Evolutionary conservation across 2,797 vertebrate genomes (phyloP).

Genomic region (Chloroceryle inda): DNA sequence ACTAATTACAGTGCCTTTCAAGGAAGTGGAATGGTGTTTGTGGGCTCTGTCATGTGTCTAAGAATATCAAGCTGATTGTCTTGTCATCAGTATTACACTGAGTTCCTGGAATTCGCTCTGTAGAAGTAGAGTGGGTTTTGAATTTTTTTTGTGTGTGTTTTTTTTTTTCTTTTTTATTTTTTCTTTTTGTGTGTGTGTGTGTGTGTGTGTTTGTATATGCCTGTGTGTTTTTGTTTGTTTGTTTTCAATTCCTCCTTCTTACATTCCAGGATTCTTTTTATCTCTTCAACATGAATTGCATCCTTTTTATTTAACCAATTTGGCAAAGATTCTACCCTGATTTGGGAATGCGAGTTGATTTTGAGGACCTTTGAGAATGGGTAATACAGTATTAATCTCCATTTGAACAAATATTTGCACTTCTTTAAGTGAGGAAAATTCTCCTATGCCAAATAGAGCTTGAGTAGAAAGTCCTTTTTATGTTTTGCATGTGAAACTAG

Average conservation of each 20-base stretch:
- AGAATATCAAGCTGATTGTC: background rate
- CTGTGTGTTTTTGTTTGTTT: background rate
- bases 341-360: background rate
- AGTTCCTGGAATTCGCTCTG: conserved; percentile 1
- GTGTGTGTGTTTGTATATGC: no score
- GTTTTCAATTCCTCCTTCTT: background rate
- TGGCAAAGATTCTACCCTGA: background rate
- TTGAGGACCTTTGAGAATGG: background rate
- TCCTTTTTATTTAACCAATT: background rate
- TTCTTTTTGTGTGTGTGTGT: no score
- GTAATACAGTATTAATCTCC: background rate
- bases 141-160: background rate
- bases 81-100: background rate
- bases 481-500: background rate
- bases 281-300: background rate
- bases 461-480: background rate
- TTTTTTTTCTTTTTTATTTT: background rate
- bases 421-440: background rate
- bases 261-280: conserved; percentile 10
- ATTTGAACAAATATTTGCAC: background rate
- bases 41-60: background rate
- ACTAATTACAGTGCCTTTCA: background rate
- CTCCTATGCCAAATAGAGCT: background rate
- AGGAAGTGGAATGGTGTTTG: conserved; percentile 3
- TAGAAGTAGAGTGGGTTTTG: background rate